Evolutionary conservation across 2,113 vertebrate species (phyloP).

Genomic region (Bufo gargarizans): DNA sequence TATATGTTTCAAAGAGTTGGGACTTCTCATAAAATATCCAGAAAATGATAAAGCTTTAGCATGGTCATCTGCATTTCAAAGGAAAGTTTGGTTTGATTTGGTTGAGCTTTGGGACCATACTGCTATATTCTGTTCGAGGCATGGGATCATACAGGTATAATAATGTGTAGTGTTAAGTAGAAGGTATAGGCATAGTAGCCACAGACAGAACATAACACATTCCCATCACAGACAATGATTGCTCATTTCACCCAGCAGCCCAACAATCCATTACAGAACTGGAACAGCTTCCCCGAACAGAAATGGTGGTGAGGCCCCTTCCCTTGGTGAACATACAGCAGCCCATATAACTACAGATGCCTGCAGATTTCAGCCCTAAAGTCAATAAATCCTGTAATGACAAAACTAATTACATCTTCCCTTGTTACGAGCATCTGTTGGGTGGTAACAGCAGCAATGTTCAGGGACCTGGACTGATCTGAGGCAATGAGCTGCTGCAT

Average conservation of each 20-base stretch:
- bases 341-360: not conserved
- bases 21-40: not conserved
- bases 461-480: not conserved
- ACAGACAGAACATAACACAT: not conserved
- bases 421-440: not conserved
- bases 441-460: conserved; percentile 3
- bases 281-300: not conserved
- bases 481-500: not conserved
- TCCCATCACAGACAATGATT: not conserved
- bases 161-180: not conserved
- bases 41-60: not conserved
- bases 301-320: not conserved
- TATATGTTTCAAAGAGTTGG: not conserved
- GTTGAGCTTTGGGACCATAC: not conserved
- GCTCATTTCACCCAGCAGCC: not conserved
- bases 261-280: not conserved
- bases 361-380: conserved; percentile 3
- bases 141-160: not conserved
- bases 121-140: not conserved
- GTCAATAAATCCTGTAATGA: conserved; percentile 18
- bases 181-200: no score
- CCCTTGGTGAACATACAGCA: not conserved
- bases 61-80: not conserved
- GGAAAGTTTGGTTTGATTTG: not conserved
- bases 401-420: conserved; percentile 6